Evolutionary conservation across 2,888 invertebrate genomes (phyloP), one percentile per base, ranked within the genome.

Genomic region (Heteromyza rotundicornis): DNA sequence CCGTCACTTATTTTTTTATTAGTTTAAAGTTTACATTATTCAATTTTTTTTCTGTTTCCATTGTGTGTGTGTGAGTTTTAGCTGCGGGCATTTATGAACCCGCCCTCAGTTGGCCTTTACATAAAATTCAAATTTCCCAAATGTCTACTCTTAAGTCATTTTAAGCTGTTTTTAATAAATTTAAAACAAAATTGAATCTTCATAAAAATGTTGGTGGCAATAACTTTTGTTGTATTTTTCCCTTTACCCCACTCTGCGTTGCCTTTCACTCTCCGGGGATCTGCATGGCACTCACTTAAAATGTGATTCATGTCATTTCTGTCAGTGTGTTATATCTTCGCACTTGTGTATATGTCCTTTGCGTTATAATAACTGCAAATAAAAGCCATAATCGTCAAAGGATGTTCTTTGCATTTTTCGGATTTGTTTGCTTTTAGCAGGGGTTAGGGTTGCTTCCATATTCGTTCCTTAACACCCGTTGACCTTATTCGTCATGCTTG

Each of bases 111-210:
- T 65, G 67, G 73, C 74, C 72, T 76, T 75, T 70, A 67, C 66
- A 35, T 62, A 52, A 44, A 16, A 65, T 59, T 63, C 57, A 65
- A 74, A 79, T 74, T 78, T 79, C 76, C 79, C 80, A 77, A 80
- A 80, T 75, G 80, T 70, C 74, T 75, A 65, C 66, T 77, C 70
- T 76, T 72, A 71, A 54, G 65, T 64, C 69, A 66, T 72, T 77
- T 71, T 77, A 77, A 77, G 79, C 77, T 70, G 74, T 76, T 78
- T 76, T 76, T 76, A 76, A 81, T 79, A 80, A 81, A 78, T 79
- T 75, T 79, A 74, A 78, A 76, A 78, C 74, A 71, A 80, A 82
- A 81, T 80, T 81, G 77, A 81, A 79, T 82, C 80, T 80, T 82
- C 80, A 82, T 80, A 81, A 74, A 40, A 44, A 75, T 66, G 63